A percentile compares a stretch with the other conserved stretches of the same genome.
Conservation (phyloP, 2,888 invertebrate genomes). For the Troides oblongomaculatus region DNA sequence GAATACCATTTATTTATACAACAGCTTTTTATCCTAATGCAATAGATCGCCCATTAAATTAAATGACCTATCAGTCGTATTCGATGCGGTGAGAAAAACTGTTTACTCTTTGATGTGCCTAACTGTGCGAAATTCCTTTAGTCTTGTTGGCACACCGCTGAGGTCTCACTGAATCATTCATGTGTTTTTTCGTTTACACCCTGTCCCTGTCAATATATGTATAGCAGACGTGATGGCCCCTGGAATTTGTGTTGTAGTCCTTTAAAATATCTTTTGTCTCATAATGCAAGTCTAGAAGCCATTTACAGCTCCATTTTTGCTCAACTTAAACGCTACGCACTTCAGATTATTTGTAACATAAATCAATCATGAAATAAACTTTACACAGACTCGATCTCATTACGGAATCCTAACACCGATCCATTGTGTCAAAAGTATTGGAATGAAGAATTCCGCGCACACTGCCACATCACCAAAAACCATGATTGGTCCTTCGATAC, state of each 20-base stretch:
- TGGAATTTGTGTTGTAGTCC: slow-evolving; percentile 15
- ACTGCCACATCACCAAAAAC: slow-evolving; percentile 59
- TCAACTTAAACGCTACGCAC: not conserved
- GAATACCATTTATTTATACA: slow-evolving; percentile 7
- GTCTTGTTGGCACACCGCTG: slow-evolving; percentile 67
- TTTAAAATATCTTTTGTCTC: slow-evolving; percentile 8
- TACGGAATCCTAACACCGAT: slow-evolving; percentile 39
- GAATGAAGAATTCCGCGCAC: slow-evolving; percentile 51
- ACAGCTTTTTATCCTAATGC: slow-evolving; percentile 20
- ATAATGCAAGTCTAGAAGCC: not conserved
- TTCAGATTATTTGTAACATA: not conserved
- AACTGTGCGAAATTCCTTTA: slow-evolving; percentile 71
- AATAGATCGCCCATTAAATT: slow-evolving; percentile 65
- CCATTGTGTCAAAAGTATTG: slow-evolving; percentile 44
- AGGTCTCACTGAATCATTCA: slow-evolving; percentile 77
- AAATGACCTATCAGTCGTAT: slow-evolving; percentile 72
- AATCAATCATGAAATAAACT: not conserved
- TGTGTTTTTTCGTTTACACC: slow-evolving; percentile 74
- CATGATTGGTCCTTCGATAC: slow-evolving; percentile 39
- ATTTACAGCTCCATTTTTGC: not conserved
- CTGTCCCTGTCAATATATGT: slow-evolving; percentile 75
- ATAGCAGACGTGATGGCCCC: slow-evolving; percentile 63
- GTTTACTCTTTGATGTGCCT: slow-evolving; percentile 59
- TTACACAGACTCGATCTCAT: slow-evolving; percentile 22
- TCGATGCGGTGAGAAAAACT: slow-evolving; percentile 62